phyloP scores from a whole-genome alignment of 2,888 invertebrate genomes.

The Napeogenes sylphis region DNA sequence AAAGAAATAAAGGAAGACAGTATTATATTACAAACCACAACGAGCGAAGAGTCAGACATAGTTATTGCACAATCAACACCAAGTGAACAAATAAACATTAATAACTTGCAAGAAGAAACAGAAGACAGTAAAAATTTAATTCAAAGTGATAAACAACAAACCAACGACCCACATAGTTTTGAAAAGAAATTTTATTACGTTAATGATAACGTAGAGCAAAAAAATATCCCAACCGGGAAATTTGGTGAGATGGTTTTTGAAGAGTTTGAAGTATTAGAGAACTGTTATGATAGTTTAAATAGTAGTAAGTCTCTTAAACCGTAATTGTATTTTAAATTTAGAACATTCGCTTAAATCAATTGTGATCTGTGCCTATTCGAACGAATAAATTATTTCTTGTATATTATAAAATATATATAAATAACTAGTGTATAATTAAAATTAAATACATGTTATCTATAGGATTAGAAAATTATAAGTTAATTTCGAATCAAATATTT shows the following conservation, averaged over 20 bases:
- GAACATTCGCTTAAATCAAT: conserved; percentile 56
- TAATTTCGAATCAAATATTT: conserved; percentile 17
- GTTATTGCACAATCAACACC: conserved; percentile 36
- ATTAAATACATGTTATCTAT: conserved; percentile 20
- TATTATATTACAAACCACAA: conserved; percentile 31
- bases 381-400: conserved; percentile 72
- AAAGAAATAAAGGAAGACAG: conserved; percentile 36
- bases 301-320: conserved; percentile 72
- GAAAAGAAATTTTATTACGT: conserved; percentile 80
- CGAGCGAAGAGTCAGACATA: conserved; percentile 22
- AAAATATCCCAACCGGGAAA: conserved; percentile 77
- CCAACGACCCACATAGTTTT: conserved; percentile 54
- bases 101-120: conserved; percentile 13
- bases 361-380: conserved; percentile 69
- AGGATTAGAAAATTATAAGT: conserved; percentile 6
- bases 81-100: not conserved
- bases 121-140: conserved; percentile 38
- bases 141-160: conserved; percentile 46
- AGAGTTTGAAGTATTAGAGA: conserved; percentile 84
- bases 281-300: conserved; percentile 79
- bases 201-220: conserved; percentile 77
- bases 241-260: conserved; percentile 92
- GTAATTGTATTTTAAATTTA: conserved; percentile 39
- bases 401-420: conserved; percentile 52
- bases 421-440: conserved; percentile 33